phyloP scores from a whole-genome alignment of 2,113 vertebrate genomes.

The Rhinogobius similis region DNA sequence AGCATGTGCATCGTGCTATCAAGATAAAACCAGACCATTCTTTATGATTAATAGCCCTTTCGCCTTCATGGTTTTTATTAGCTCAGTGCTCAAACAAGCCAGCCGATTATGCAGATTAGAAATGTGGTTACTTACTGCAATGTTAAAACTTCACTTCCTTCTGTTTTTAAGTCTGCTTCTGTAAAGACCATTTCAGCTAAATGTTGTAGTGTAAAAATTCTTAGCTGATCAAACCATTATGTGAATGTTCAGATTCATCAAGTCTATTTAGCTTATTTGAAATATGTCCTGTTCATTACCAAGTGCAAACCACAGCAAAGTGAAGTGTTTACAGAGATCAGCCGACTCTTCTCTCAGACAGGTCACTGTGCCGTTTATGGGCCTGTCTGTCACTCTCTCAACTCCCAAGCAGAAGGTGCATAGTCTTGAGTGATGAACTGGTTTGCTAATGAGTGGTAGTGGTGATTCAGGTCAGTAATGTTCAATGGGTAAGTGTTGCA shows the following conservation, averaged over 20 bases:
- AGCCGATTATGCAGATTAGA: background rate
- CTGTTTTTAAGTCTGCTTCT: background rate
- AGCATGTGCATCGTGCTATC: conserved; percentile 20
- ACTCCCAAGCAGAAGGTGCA: conserved; percentile 14
- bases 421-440: conserved; percentile 18
- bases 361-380: background rate
- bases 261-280: background rate
- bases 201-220: no score
- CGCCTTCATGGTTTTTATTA: background rate
- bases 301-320: no score
- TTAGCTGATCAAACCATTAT: no score
- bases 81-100: background rate
- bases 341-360: conserved; percentile 30
- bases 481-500: conserved; percentile 44
- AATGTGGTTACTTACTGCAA: background rate
- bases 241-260: background rate
- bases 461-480: conserved; percentile 39
- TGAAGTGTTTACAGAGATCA: conserved; percentile 14
- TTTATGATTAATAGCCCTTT: background rate
- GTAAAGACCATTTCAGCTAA: background rate
- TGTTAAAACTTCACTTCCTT: background rate
- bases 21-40: conserved; percentile 9
- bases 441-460: conserved; percentile 15
- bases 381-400: conserved; percentile 11
- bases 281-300: no score